phyloP scores from a whole-genome alignment of 1,140 invertebrate genomes.

The Drosophila nasuta region DNA sequence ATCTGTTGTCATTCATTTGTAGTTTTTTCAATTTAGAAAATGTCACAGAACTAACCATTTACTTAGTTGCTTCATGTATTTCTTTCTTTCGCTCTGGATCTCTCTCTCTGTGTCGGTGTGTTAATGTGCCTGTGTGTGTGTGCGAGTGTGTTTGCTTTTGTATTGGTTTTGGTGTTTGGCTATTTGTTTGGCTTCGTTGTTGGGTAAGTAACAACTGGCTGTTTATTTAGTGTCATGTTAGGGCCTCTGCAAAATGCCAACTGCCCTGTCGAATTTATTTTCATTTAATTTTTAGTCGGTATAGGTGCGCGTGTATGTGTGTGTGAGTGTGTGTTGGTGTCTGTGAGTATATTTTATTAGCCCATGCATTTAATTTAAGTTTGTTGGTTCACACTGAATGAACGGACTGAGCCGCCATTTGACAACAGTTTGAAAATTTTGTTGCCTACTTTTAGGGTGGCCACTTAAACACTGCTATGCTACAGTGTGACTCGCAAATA shows the following conservation, averaged over 20 bases:
- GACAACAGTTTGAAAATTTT: conserved; percentile 31
- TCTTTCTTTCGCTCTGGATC: conserved; percentile 15
- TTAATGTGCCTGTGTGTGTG: conserved; percentile 3
- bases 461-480: conserved; percentile 14
- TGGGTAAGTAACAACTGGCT: conserved; percentile 79
- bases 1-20: conserved; percentile 82
- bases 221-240: conserved; percentile 82
- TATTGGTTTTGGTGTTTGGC: conserved; percentile 68
- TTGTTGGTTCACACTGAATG: conserved; percentile 47
- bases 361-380: conserved; percentile 67
- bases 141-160: conserved; percentile 57
- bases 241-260: conserved; percentile 27
- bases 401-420: conserved; percentile 26
- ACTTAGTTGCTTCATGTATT: conserved; percentile 48
- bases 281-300: conserved; percentile 63
- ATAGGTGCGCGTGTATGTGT: not conserved
- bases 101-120: conserved; percentile 13
- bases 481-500: conserved; percentile 56
- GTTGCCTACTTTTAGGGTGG: conserved; percentile 66
- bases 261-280: conserved; percentile 61
- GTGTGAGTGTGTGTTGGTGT: conserved; percentile 1
- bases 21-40: conserved; percentile 82
- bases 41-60: conserved; percentile 82
- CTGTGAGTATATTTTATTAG: conserved; percentile 58
- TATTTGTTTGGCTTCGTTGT: conserved; percentile 77